These are phyloP conservation scores for Lutjanus argentimaculatus DNA, from an alignment of 2,797 vertebrate genomes.

Conservation along the genomic window DNA sequence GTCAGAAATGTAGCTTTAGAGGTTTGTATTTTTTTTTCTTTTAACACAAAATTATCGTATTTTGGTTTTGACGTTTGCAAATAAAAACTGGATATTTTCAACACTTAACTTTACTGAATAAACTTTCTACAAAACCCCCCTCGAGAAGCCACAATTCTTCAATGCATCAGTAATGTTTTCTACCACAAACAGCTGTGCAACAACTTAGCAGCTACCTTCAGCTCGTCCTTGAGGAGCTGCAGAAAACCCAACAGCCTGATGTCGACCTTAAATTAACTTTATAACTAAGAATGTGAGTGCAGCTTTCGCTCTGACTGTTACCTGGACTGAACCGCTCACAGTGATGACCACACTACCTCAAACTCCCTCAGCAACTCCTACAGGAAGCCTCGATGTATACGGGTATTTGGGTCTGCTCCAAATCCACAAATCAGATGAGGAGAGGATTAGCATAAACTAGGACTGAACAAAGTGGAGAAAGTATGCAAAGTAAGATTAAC, in stretches of 20 bases:
- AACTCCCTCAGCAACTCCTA: constrained; percentile 53
- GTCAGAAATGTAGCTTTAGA: neutral
- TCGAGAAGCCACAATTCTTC: neutral
- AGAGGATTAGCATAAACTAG: constrained; percentile 25
- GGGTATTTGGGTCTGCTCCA: neutral
- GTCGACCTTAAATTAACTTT: neutral
- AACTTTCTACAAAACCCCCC: neutral
- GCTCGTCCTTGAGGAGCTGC: neutral
- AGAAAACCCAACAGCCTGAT: neutral
- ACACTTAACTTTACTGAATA: neutral
- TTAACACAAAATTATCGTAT: no score
- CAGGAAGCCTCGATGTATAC: constrained; percentile 35
- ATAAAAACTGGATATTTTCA: neutral
- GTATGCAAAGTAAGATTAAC: neutral
- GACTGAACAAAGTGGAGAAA: constrained; percentile 17
- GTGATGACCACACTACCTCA: constrained; percentile 37
- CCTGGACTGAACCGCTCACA: constrained; percentile 4
- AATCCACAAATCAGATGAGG: constrained; percentile 38
- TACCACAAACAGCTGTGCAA: neutral
- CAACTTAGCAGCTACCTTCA: neutral
- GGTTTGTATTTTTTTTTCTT: no score
- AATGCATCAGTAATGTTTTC: neutral
- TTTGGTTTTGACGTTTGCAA: neutral
- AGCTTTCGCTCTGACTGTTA: constrained; percentile 7
- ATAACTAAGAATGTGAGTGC: neutral